Evolutionary conservation across 2,888 invertebrate species (phyloP).

Genomic region (Yponomeuta plumbellus): DNA sequence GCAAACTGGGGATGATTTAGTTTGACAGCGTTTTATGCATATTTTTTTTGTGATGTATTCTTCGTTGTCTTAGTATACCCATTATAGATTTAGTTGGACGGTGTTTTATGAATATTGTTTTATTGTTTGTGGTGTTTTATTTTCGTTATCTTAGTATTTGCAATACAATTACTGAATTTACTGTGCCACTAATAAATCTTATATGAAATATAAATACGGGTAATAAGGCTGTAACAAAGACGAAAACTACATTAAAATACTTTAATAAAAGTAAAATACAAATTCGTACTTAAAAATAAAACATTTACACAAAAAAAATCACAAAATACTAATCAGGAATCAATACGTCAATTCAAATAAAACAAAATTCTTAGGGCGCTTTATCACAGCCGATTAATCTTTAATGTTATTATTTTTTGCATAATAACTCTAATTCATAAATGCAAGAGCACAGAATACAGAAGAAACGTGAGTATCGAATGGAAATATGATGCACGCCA

Average conservation of each 20-base stretch:
- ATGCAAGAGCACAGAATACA: background rate
- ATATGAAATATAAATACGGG: background rate
- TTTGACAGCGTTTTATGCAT: background rate
- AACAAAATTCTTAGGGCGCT: background rate
- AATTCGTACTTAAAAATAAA: conserved; percentile 33
- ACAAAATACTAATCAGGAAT: conserved; percentile 29
- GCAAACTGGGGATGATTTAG: background rate
- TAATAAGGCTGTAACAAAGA: conserved; percentile 22
- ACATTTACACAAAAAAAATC: conserved; percentile 23
- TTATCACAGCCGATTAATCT: conserved; percentile 13
- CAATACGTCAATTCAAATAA: background rate
- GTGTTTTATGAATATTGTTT: background rate
- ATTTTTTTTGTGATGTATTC: too few species aligned
- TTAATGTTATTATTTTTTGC: background rate
- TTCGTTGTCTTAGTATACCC: too few species aligned
- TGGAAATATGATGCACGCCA: background rate
- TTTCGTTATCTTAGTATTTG: background rate
- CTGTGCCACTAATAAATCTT: background rate
- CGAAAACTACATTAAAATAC: conserved; percentile 26
- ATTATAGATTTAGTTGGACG: background rate
- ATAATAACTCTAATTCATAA: background rate
- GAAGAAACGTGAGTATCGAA: background rate
- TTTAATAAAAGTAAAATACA: conserved; percentile 8
- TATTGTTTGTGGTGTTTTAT: background rate
- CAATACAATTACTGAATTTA: background rate